Conservation (phyloP, 2,113 vertebrate genomes). For the Melanotaenia duboulayi region DNA sequence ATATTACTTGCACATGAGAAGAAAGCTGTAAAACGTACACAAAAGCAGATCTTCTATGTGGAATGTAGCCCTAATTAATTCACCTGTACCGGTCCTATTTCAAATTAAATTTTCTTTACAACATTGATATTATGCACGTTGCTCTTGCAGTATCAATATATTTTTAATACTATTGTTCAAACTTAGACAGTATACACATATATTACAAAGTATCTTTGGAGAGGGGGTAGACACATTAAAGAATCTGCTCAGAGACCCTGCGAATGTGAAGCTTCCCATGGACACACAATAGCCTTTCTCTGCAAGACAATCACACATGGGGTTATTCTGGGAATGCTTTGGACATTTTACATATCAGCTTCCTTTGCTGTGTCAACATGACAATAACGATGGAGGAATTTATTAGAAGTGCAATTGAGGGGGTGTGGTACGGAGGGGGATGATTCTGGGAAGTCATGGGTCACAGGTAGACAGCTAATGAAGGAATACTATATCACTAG, state of each 20-base stretch:
- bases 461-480: conserved; percentile 48
- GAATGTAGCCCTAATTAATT: too few species aligned
- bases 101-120: too few species aligned
- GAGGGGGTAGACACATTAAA: conserved; percentile 4
- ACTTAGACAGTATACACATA: too few species aligned
- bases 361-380: conserved; percentile 66
- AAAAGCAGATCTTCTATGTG: too few species aligned
- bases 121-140: too few species aligned
- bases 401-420: conserved; percentile 73
- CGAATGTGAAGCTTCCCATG: conserved; percentile 72
- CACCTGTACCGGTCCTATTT: too few species aligned
- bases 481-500: neutral
- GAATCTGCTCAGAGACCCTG: conserved; percentile 70
- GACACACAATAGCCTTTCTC: conserved; percentile 80
- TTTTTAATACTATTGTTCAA: too few species aligned
- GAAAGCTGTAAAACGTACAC: too few species aligned
- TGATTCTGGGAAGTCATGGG: conserved; percentile 61
- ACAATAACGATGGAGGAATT: conserved; percentile 74
- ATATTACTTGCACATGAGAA: too few species aligned
- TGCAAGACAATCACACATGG: conserved; percentile 73
- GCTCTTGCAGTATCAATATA: too few species aligned
- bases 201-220: neutral
- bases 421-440: neutral
- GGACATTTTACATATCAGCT: conserved; percentile 69
- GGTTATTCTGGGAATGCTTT: conserved; percentile 78